Evolutionary conservation across 2,888 invertebrate genomes (phyloP).

Genomic region (Diadegma fenestrale): DNA sequence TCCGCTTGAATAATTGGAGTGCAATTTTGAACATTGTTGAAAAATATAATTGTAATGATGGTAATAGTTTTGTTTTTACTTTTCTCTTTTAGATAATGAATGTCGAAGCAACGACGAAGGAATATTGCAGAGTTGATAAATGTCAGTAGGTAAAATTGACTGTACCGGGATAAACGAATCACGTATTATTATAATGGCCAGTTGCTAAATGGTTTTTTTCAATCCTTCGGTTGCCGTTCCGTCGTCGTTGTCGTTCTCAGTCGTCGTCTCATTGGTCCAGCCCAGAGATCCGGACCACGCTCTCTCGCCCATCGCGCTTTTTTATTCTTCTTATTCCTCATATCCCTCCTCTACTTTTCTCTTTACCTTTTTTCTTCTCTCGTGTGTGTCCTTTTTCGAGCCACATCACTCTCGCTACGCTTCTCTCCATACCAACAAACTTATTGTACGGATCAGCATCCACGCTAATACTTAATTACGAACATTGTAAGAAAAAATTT

Average conservation of each 20-base stretch:
- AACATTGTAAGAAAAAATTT: conserved; percentile 82
- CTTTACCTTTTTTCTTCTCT: conserved; percentile 6
- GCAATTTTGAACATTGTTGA: not conserved
- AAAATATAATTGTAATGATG: not conserved
- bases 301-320: conserved; percentile 54
- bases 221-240: conserved; percentile 77
- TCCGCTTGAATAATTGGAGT: not conserved
- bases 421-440: conserved; percentile 50
- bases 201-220: conserved; percentile 85
- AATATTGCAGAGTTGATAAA: conserved; percentile 45
- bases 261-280: conserved; percentile 71
- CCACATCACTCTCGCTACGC: conserved; percentile 3
- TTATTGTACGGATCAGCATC: conserved; percentile 55
- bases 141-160: conserved; percentile 73
- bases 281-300: conserved; percentile 50
- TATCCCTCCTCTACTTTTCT: conserved; percentile 22
- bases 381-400: not conserved
- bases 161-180: conserved; percentile 84
- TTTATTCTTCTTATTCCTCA: conserved; percentile 16
- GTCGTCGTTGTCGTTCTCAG: conserved; percentile 42
- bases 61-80: not conserved
- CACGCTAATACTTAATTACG: conserved; percentile 83
- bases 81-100: not conserved
- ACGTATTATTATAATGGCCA: conserved; percentile 85
- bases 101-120: not conserved